Evolutionary conservation across 2,888 invertebrate species (phyloP).

Genomic region (Drosophila infuscata): DNA sequence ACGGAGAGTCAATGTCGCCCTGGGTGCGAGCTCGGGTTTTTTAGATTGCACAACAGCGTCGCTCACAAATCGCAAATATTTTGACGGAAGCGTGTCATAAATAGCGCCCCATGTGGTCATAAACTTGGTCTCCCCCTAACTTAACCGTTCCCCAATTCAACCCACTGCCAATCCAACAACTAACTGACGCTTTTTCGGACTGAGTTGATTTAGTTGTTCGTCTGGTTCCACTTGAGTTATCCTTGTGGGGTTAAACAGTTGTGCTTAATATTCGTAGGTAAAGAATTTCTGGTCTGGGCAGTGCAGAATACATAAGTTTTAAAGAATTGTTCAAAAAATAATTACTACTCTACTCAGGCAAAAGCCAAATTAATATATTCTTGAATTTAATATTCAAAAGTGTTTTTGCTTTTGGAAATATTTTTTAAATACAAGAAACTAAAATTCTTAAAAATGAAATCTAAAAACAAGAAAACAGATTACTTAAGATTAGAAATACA

Average conservation of each 20-base stretch:
- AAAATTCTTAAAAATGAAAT: no score
- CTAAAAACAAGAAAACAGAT: no score
- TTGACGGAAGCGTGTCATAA: slow-evolving; percentile 85
- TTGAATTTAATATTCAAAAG: no score
- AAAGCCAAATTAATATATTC: no score
- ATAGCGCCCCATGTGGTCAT: slow-evolving; percentile 81
- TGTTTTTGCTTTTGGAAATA: no score
- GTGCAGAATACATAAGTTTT: neutral
- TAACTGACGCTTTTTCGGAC: slow-evolving; percentile 8
- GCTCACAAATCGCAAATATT: slow-evolving; percentile 71
- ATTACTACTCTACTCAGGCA: no score
- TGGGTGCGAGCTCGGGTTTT: slow-evolving; percentile 14
- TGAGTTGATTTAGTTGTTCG: slow-evolving; percentile 41
- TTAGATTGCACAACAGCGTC: slow-evolving; percentile 27
- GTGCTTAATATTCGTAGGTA: neutral
- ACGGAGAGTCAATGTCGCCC: slow-evolving; percentile 26
- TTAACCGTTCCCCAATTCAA: neutral
- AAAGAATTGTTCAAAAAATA: neutral
- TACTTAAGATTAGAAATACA: no score
- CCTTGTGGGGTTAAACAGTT: neutral
- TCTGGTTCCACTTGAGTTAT: slow-evolving; percentile 15
- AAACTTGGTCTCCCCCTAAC: slow-evolving; percentile 52
- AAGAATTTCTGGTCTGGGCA: neutral
- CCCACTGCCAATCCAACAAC: neutral
- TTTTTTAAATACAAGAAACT: no score